Evolutionary conservation across 2,113 vertebrate genomes (phyloP).

Genomic region (Pyxicephalus adspersus): DNA sequence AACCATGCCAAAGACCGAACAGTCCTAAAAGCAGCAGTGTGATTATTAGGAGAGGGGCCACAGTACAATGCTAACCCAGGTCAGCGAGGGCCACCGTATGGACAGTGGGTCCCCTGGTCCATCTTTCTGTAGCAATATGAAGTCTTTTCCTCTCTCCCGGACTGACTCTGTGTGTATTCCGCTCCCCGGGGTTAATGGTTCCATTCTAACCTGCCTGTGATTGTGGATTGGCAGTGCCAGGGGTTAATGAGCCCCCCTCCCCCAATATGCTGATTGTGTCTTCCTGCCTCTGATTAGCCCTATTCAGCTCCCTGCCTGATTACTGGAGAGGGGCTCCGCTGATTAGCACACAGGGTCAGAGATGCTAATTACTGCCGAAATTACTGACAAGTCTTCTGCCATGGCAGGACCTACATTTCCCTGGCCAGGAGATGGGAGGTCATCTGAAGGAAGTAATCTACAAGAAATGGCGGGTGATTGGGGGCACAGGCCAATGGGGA

Average conservation of each 20-base stretch:
- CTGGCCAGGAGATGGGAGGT: neutral
- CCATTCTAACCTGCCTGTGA: neutral
- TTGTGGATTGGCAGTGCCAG: neutral
- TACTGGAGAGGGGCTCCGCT: slow-evolving; percentile 37
- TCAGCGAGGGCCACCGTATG: too few species aligned
- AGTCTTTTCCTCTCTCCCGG: neutral
- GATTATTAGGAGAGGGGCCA: too few species aligned
- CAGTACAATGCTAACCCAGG: too few species aligned
- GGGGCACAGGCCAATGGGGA: too few species aligned
- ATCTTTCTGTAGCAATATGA: neutral
- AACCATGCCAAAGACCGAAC: too few species aligned
- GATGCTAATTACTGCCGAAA: slow-evolving; percentile 34
- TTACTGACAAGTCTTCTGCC: slow-evolving; percentile 8
- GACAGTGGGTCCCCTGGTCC: neutral
- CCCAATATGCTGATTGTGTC: slow-evolving; percentile 3
- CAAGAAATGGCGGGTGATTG: too few species aligned
- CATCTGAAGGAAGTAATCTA: too few species aligned
- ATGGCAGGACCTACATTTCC: neutral
- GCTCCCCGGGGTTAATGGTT: neutral
- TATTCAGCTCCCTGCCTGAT: slow-evolving; percentile 31
- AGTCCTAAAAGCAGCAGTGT: too few species aligned
- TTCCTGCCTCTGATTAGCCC: slow-evolving; percentile 43
- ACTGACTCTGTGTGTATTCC: neutral
- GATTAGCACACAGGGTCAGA: slow-evolving; percentile 34
- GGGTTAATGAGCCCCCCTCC: slow-evolving; percentile 17